Percentiles rank a stretch among this genome's conserved stretches.
These are phyloP conservation scores for Drosophila albomicans DNA, from an alignment of 1,140 invertebrate species.

Conservation along the genomic window DNA sequence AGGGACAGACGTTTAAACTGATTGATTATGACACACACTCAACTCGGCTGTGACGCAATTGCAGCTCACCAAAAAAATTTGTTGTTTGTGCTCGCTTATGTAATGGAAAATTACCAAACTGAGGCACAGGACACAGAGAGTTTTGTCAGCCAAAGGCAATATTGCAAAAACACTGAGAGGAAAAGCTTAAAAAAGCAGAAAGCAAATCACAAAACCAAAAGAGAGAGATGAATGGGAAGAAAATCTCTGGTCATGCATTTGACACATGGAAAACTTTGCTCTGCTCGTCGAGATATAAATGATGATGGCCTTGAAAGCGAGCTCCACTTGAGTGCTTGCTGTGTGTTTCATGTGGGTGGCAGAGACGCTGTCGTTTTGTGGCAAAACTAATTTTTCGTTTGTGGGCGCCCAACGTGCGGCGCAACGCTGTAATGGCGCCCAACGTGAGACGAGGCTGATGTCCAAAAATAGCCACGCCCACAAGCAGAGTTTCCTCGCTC, in stretches of 20 bases:
- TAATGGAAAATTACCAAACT: constrained; percentile 67
- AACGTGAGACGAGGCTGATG: constrained; percentile 10
- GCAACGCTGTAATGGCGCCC: constrained; percentile 18
- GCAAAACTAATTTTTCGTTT: constrained; percentile 47
- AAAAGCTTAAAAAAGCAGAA: constrained; percentile 23
- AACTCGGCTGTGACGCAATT: constrained; percentile 62
- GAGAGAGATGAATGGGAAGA: constrained; percentile 3
- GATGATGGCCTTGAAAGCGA: constrained; percentile 66
- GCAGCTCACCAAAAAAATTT: constrained; percentile 45
- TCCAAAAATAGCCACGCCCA: constrained; percentile 56
- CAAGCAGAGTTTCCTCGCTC: constrained; percentile 15
- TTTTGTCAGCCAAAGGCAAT: constrained; percentile 15
- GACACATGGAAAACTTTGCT: constrained; percentile 75
- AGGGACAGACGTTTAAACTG: constrained; percentile 17
- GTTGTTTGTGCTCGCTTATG: constrained; percentile 39
- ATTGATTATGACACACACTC: constrained; percentile 49
- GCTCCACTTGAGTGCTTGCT: constrained; percentile 24
- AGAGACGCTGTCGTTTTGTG: constrained; percentile 19
- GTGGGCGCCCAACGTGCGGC: constrained; percentile 24
- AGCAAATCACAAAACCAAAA: constrained; percentile 22
- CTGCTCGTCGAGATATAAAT: constrained; percentile 44
- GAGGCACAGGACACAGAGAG: constrained; percentile 34
- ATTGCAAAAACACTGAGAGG: constrained; percentile 23
- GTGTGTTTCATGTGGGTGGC: constrained; percentile 35
- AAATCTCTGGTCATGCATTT: constrained; percentile 65